phyloP scores from a whole-genome alignment of 1,140 invertebrate species.

The Stegodyphus dumicola region DNA sequence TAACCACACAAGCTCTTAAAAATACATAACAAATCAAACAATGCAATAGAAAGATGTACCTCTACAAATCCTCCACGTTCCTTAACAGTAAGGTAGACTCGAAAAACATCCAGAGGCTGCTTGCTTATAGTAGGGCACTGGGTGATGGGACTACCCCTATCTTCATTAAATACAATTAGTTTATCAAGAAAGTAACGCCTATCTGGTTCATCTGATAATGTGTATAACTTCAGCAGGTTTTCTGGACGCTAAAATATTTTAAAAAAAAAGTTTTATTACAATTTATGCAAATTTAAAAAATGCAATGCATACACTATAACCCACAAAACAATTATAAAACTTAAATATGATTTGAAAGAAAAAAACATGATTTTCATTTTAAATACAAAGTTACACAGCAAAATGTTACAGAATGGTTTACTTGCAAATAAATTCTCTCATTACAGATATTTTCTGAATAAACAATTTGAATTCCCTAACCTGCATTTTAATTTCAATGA shows the following conservation, averaged over 20 bases:
- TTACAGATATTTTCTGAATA: too few relatives aligned
- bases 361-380: too few relatives aligned
- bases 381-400: too few relatives aligned
- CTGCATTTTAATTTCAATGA: too few relatives aligned
- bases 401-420: too few relatives aligned
- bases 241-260: constrained; percentile 69
- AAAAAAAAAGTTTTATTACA: too few relatives aligned
- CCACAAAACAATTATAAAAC: too few relatives aligned
- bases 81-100: constrained; percentile 93
- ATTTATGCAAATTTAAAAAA: too few relatives aligned
- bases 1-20: not conserved
- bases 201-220: constrained; percentile 96
- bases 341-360: too few relatives aligned
- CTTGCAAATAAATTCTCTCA: too few relatives aligned
- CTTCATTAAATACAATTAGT: constrained; percentile 92
- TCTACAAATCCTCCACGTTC: constrained; percentile 97
- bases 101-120: constrained; percentile 96
- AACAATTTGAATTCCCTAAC: too few relatives aligned
- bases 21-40: not conserved
- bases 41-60: constrained; percentile 73
- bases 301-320: too few relatives aligned
- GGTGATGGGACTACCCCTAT: constrained; percentile 89
- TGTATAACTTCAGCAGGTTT: constrained; percentile 83
- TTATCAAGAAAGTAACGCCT: constrained; percentile 90
- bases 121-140: constrained; percentile 97